A percentile compares a stretch with the other conserved stretches of the same genome.
phyloP scores from a whole-genome alignment of 2,888 invertebrate genomes.

The Tromatobia lineatoria region DNA sequence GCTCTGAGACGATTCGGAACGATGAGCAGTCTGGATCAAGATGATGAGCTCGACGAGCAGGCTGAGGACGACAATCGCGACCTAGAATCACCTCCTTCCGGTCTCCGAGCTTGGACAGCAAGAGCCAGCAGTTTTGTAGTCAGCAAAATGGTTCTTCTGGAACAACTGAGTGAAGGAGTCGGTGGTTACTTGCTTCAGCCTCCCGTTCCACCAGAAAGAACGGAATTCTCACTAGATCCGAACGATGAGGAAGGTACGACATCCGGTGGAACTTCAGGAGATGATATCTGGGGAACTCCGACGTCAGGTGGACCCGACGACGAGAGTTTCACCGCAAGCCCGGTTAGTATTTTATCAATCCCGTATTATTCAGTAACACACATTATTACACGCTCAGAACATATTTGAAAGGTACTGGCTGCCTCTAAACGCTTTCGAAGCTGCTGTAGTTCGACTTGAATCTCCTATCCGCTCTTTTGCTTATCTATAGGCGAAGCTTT shows the following conservation, averaged over 20 bases:
- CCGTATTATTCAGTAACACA: slow-evolving; percentile 28
- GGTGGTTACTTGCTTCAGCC: slow-evolving; percentile 82
- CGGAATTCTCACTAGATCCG: slow-evolving; percentile 82
- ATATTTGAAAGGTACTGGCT: slow-evolving; percentile 73
- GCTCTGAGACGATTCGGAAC: slow-evolving; percentile 85
- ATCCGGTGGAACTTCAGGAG: slow-evolving; percentile 93
- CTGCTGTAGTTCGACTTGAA: slow-evolving; percentile 23
- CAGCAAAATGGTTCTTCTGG: slow-evolving; percentile 92
- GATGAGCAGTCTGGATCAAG: slow-evolving; percentile 85
- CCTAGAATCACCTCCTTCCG: slow-evolving; percentile 84
- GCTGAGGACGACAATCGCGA: slow-evolving; percentile 81
- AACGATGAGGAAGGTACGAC: slow-evolving; percentile 92
- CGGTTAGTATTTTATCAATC: slow-evolving; percentile 77
- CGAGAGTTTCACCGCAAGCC: slow-evolving; percentile 86
- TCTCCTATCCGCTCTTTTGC: neutral
- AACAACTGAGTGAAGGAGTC: slow-evolving; percentile 88
- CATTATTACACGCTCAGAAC: slow-evolving; percentile 12
- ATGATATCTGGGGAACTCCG: slow-evolving; percentile 96
- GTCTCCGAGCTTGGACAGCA: slow-evolving; percentile 92
- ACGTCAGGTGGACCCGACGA: slow-evolving; percentile 94
- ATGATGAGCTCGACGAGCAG: slow-evolving; percentile 82
- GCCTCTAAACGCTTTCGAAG: slow-evolving; percentile 44
- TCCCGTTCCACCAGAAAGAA: slow-evolving; percentile 83
- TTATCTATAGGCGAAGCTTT: neutral
- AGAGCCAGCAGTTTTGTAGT: slow-evolving; percentile 93